phyloP scores from a whole-genome alignment of 1,140 invertebrate genomes.

The Brachionus koreanus region DNA sequence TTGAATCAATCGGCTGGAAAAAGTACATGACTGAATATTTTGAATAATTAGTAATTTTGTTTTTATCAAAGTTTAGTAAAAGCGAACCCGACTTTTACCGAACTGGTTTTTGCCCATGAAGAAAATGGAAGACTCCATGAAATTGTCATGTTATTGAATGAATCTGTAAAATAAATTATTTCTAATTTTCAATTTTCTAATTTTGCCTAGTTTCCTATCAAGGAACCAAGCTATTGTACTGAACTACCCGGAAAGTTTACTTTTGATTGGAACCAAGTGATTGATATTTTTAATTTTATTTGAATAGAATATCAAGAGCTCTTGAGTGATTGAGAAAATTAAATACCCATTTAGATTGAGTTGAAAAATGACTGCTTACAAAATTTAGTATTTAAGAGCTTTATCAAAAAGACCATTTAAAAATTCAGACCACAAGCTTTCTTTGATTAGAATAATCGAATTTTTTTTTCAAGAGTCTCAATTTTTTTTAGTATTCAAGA shows the following conservation, averaged over 20 bases:
- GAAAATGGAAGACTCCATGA: neutral
- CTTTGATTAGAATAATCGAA: neutral
- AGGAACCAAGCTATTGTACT: neutral
- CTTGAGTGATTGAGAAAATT: neutral
- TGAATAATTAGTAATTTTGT: neutral
- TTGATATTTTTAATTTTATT: neutral
- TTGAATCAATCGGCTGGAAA: neutral
- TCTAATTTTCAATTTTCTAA: neutral
- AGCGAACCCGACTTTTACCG: neutral
- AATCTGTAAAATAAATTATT: neutral
- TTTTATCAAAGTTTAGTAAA: neutral
- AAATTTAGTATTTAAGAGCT: neutral
- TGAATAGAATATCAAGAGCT: neutral
- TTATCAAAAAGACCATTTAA: neutral
- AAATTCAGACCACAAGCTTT: neutral
- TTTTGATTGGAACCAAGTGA: slow-evolving; percentile 26
- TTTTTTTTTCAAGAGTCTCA: neutral
- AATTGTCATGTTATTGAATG: neutral
- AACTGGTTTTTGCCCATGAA: neutral
- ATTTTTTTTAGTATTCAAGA: neutral
- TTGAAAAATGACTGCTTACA: neutral
- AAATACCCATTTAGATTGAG: neutral
- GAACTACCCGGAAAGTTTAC: neutral
- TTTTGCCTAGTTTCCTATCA: slow-evolving; percentile 14
- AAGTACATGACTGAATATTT: neutral